phyloP scores from a whole-genome alignment of 2,888 invertebrate genomes.

The Diarsia dahlii region DNA sequence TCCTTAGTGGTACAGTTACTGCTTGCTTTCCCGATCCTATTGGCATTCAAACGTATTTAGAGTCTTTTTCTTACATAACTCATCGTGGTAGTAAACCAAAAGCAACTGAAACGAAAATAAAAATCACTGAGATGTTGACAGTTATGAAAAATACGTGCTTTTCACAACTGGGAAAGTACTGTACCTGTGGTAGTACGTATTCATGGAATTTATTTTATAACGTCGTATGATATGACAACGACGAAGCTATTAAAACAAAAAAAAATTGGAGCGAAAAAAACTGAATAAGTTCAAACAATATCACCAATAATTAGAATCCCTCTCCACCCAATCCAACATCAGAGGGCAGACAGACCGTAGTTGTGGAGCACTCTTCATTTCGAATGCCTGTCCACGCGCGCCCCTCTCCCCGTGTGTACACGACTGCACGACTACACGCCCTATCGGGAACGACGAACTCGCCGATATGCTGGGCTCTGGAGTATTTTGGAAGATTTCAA shows the following conservation, averaged over 20 bases:
- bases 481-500: slow-evolving; percentile 5
- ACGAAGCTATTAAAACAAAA: background rate
- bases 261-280: background rate
- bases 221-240: too few relatives aligned
- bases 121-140: background rate
- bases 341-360: slow-evolving; percentile 86
- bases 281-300: background rate
- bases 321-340: slow-evolving; percentile 71
- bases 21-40: too few relatives aligned
- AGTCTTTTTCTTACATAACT: background rate
- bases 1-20: too few relatives aligned
- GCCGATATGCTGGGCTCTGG: slow-evolving; percentile 43
- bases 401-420: slow-evolving; percentile 75
- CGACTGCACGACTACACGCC: slow-evolving; percentile 71
- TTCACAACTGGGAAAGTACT: too few relatives aligned
- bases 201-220: too few relatives aligned
- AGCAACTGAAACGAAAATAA: background rate
- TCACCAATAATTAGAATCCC: background rate
- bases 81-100: background rate
- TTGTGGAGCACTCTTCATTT: slow-evolving; percentile 89
- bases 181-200: too few relatives aligned
- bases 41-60: too few relatives aligned
- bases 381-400: slow-evolving; percentile 90
- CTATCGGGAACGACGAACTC: slow-evolving; percentile 69
- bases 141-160: too few relatives aligned